Percentiles rank a stretch among this genome's conserved stretches.
These are phyloP conservation scores for Sisyra nigra DNA, from an alignment of 2,888 invertebrate species.

Conservation along the genomic window DNA sequence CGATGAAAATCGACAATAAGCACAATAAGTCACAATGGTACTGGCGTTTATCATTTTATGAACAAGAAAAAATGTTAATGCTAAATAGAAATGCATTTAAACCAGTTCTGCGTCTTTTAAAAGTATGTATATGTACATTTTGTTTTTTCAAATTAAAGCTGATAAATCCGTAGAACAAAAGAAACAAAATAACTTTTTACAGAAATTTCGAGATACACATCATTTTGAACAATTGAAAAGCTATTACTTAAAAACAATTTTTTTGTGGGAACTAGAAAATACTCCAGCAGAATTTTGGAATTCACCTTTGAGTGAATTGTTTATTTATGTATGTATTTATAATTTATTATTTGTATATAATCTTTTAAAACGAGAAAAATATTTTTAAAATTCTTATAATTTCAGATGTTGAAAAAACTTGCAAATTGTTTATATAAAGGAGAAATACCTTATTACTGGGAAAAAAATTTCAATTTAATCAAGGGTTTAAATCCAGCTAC, in stretches of 20 bases:
- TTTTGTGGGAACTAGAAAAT: conserved; percentile 21
- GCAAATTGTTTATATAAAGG: conserved; percentile 14
- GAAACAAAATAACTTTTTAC: conserved; percentile 13
- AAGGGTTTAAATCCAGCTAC: too few species aligned
- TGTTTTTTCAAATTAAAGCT: too few species aligned
- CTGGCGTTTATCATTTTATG: conserved; percentile 27
- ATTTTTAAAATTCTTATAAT: conserved; percentile 7
- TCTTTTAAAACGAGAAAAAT: too few species aligned
- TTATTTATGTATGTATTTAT: conserved; percentile 18
- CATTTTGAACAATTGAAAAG: conserved; percentile 22
- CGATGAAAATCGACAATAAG: conserved; percentile 9
- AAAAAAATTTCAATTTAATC: too few species aligned
- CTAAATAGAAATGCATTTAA: conserved; percentile 17
- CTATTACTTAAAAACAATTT: conserved; percentile 31
- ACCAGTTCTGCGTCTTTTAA: conserved; percentile 21
- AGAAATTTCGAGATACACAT: conserved; percentile 27
- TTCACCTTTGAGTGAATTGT: conserved; percentile 18
- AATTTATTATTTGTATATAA: too few species aligned
- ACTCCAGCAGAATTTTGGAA: conserved; percentile 13
- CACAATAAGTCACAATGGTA: conserved; percentile 13
- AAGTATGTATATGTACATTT: conserved; percentile 15
- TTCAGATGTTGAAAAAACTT: conserved; percentile 25
- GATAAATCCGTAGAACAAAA: too few species aligned
- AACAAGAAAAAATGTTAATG: conserved; percentile 24
- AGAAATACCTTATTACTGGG: conserved; percentile 26